Evolutionary conservation across 1,140 invertebrate genomes (phyloP).

Genomic region (Camponotus vicinus): DNA sequence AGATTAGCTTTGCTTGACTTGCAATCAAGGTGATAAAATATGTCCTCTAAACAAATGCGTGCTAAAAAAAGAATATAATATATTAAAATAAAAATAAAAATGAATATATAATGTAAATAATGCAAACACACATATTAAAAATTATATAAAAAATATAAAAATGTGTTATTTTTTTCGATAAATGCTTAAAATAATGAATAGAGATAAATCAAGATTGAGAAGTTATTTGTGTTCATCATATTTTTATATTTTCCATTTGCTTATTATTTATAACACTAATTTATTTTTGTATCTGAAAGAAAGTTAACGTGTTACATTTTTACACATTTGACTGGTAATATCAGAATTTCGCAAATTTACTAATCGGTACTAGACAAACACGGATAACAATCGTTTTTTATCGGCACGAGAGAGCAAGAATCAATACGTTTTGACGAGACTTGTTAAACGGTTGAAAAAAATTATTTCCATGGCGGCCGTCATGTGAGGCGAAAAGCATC

Average conservation of each 20-base stretch:
- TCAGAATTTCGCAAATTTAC: not conserved
- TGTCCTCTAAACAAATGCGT: not conserved
- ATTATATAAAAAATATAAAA: not conserved
- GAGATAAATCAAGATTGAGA: not conserved
- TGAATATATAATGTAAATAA: not conserved
- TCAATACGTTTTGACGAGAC: slow-evolving; percentile 23
- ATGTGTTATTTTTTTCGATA: not conserved
- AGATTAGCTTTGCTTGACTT: slow-evolving; percentile 1
- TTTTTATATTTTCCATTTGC: not conserved
- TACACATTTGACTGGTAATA: not conserved
- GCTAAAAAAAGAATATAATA: not conserved
- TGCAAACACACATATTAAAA: not conserved
- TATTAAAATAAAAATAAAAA: not conserved
- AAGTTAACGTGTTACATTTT: not conserved
- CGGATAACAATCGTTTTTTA: not conserved
- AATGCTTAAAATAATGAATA: not conserved
- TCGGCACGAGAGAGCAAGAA: not conserved
- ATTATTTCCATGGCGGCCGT: slow-evolving; percentile 36
- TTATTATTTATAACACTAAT: not conserved
- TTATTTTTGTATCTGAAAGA: not conserved
- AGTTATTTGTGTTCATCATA: not conserved
- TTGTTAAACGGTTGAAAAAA: slow-evolving; percentile 26
- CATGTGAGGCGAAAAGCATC: slow-evolving; percentile 54
- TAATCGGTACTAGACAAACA: not conserved
- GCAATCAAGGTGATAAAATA: not conserved